phyloP scores from a whole-genome alignment of 2,113 vertebrate species.

The Scomber scombrus region DNA sequence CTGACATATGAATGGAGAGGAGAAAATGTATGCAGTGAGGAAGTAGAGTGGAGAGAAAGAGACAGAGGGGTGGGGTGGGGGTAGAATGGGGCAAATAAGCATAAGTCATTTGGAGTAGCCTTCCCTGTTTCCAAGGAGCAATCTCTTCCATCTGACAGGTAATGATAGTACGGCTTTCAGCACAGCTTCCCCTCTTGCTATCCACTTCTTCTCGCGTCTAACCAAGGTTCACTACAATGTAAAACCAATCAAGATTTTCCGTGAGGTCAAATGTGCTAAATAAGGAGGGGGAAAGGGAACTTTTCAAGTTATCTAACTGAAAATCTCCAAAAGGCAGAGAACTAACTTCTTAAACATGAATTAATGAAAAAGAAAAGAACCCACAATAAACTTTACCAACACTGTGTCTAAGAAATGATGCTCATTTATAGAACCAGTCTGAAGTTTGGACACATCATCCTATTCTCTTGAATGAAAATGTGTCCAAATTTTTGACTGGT shows the following conservation, averaged over 20 bases:
- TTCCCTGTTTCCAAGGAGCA: constrained; percentile 53
- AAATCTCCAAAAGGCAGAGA: background rate
- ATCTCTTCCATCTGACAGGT: constrained; percentile 48
- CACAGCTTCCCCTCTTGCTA: background rate
- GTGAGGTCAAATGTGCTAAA: constrained; percentile 18
- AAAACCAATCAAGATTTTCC: constrained; percentile 20
- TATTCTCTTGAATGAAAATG: too few relatives aligned
- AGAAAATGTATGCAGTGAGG: constrained; percentile 56
- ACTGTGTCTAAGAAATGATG: background rate
- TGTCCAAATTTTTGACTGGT: too few relatives aligned
- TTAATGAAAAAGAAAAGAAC: background rate
- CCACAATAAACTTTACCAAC: background rate
- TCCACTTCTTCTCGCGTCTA: constrained; percentile 23
- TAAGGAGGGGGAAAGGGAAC: background rate
- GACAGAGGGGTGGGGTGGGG: constrained; percentile 23
- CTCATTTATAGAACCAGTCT: too few relatives aligned
- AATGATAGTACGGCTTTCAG: constrained; percentile 43
- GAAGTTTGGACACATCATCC: too few relatives aligned
- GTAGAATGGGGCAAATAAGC: constrained; percentile 52
- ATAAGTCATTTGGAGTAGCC: constrained; percentile 49
- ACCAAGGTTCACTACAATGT: constrained; percentile 20
- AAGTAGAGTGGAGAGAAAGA: constrained; percentile 36
- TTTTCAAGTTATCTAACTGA: constrained; percentile 1
- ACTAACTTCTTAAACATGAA: background rate
- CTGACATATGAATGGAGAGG: constrained; percentile 68